These are phyloP conservation scores for Whitmania pigra DNA, from an alignment of 1,140 invertebrate species.

Conservation along the genomic window DNA sequence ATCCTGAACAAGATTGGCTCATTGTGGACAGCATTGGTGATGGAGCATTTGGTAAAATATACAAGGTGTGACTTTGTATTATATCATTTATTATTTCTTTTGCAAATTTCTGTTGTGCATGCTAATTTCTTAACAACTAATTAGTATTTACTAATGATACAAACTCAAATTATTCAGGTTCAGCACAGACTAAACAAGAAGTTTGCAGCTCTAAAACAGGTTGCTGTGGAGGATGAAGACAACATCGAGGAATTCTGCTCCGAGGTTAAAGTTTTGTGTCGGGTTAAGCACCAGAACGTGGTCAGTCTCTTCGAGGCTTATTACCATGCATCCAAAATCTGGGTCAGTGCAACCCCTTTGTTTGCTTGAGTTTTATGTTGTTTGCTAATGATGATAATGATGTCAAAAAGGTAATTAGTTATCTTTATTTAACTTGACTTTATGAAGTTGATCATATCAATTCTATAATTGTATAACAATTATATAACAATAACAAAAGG, in stretches of 20 bases:
- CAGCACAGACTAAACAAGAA: not conserved
- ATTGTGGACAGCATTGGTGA: conserved; percentile 94
- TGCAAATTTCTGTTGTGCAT: not conserved
- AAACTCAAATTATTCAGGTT: not conserved
- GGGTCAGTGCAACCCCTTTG: conserved; percentile 15
- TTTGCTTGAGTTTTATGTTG: too few species aligned
- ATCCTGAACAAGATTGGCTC: conserved; percentile 55
- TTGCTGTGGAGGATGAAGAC: not conserved
- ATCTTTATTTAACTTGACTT: not conserved
- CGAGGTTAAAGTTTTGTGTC: conserved; percentile 87
- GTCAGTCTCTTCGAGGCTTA: conserved; percentile 22
- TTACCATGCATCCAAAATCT: conserved; percentile 22
- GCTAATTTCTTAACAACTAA: not conserved
- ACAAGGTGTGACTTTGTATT: too few species aligned
- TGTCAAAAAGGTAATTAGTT: too few species aligned
- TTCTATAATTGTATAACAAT: too few species aligned
- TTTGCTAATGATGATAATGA: too few species aligned
- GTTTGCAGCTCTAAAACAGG: conserved; percentile 2
- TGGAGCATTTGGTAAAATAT: conserved; percentile 95
- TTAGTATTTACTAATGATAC: not conserved
- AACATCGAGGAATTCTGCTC: conserved; percentile 74
- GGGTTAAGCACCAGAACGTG: conserved; percentile 62
- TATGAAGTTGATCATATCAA: not conserved
- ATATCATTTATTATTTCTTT: not conserved
- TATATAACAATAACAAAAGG: not conserved